Conservation (phyloP, 2,888 invertebrate genomes). For the Lithophane socia region DNA sequence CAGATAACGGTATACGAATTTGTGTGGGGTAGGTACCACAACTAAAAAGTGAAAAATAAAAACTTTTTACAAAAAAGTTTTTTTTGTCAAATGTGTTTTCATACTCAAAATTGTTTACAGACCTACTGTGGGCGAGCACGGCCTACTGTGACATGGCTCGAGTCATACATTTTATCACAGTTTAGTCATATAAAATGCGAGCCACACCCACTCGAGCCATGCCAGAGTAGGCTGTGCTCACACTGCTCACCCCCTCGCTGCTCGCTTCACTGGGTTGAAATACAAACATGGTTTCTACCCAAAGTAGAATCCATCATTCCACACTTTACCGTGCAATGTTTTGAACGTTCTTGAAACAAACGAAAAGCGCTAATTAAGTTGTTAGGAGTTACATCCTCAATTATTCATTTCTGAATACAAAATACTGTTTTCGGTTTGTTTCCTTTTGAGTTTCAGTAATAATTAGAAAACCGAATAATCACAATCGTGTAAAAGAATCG, state of each 20-base stretch:
- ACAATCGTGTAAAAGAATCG: conserved; percentile 23
- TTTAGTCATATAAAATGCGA: too few species aligned
- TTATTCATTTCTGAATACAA: conserved; percentile 51
- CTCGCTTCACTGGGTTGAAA: not conserved
- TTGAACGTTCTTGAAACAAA: conserved; percentile 90
- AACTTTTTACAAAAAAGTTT: too few species aligned
- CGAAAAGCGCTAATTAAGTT: conserved; percentile 76
- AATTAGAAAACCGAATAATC: conserved; percentile 37
- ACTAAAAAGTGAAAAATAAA: too few species aligned
- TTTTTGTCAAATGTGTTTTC: not conserved
- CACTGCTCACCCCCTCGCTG: too few species aligned
- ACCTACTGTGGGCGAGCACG: not conserved
- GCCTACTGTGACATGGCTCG: too few species aligned
- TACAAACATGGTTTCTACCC: conserved; percentile 1
- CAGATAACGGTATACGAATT: too few species aligned
- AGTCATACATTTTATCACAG: too few species aligned
- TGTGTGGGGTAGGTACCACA: too few species aligned
- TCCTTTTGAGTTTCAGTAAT: conserved; percentile 32
- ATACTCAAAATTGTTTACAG: not conserved
- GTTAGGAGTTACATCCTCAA: conserved; percentile 69
- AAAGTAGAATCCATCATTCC: conserved; percentile 28
- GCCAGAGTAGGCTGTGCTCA: too few species aligned
- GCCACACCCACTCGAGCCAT: too few species aligned
- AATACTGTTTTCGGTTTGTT: conserved; percentile 44
- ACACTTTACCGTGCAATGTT: conserved; percentile 57